Evolutionary conservation across 2,797 vertebrate genomes (phyloP).

Genomic region (Spatula versicolor): DNA sequence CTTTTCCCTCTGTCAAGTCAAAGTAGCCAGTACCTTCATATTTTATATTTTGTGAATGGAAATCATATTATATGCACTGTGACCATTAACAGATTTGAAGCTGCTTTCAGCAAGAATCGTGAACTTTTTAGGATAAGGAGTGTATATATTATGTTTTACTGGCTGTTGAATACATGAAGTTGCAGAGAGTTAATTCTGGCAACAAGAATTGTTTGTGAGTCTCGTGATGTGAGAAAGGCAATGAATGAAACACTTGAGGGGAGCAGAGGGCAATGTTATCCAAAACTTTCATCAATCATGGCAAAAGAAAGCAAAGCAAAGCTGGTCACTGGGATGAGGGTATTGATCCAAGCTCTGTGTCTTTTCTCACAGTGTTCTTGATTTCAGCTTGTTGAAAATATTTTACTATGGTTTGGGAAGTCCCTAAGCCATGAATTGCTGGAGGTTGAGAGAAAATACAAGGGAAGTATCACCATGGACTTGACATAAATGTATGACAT

Average conservation of each 20-base stretch:
- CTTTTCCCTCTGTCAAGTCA: constrained; percentile 20
- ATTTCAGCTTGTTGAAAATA: not conserved
- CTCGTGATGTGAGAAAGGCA: not conserved
- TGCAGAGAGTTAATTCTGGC: constrained; percentile 12
- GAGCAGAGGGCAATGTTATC: not conserved
- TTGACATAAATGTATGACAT: not conserved
- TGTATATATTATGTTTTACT: not conserved
- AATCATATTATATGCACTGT: not conserved
- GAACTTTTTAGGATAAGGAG: not conserved
- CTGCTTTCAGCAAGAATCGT: constrained; percentile 4
- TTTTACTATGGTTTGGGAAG: not conserved
- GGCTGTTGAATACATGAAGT: not conserved
- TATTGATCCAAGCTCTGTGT: not conserved
- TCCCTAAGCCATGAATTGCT: not conserved
- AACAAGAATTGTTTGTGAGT: not conserved
- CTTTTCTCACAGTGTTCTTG: not conserved
- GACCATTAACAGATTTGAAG: not conserved
- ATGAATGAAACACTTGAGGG: not conserved
- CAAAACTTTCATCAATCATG: not conserved
- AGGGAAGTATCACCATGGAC: not conserved
- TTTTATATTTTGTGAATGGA: constrained; percentile 26
- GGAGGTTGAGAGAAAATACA: not conserved
- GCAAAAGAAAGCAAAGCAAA: not conserved
- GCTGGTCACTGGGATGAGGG: not conserved
- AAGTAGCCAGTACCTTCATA: constrained; percentile 1